phyloP scores from a whole-genome alignment of 2,797 vertebrate genomes.

The Brotogeris chrysoptera region DNA sequence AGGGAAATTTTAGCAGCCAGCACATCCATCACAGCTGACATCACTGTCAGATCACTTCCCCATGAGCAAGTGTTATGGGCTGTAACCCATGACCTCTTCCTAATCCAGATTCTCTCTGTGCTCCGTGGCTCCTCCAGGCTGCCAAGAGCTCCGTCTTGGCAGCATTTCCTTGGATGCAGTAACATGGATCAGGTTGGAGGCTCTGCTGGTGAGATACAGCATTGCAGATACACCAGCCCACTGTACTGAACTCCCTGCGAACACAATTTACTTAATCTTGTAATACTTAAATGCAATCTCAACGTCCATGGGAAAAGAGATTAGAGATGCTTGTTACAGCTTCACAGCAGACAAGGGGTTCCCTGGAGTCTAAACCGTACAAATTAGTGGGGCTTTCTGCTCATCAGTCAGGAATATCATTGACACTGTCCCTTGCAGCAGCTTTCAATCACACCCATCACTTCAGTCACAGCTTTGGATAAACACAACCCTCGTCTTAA shows the following conservation, averaged over 20 bases:
- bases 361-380: neutral
- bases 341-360: neutral
- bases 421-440: neutral
- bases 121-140: neutral
- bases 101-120: neutral
- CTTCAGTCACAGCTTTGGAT: neutral
- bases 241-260: neutral
- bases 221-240: neutral
- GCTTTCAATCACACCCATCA: neutral
- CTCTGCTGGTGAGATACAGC: neutral
- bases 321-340: neutral
- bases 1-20: neutral
- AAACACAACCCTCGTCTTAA: neutral
- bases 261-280: neutral
- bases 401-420: neutral
- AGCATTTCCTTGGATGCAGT: neutral
- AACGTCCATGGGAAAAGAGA: neutral
- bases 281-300: neutral
- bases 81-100: neutral
- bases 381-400: neutral
- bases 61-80: neutral
- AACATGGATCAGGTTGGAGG: neutral
- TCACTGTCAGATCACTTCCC: rapidly evolving
- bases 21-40: neutral
- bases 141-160: neutral